Conservation (phyloP, 1,140 invertebrate species). For the Thrips palmi region DNA sequence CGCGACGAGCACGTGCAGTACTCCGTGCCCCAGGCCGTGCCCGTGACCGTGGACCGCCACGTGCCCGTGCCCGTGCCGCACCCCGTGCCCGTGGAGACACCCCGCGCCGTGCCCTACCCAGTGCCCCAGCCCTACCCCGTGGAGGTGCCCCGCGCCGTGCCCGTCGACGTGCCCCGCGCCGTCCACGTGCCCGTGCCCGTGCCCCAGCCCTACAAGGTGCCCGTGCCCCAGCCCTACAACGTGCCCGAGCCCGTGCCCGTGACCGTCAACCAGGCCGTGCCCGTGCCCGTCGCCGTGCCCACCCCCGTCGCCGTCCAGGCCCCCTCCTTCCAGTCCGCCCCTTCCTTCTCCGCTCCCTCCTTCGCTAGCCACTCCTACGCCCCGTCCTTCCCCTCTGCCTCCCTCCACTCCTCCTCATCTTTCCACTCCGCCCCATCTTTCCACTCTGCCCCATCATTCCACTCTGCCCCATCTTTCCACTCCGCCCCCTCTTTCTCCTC, state of each 20-base stretch:
- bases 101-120: constrained; percentile 18
- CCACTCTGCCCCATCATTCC: too few species aligned
- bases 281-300: constrained; percentile 5
- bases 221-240: constrained; percentile 18
- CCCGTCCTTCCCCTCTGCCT: too few species aligned
- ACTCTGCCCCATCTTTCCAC: too few species aligned
- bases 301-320: constrained; percentile 6
- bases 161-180: constrained; percentile 17
- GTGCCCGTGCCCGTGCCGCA: constrained; percentile 22
- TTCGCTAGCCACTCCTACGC: too few species aligned
- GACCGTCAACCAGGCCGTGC: constrained; percentile 5
- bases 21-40: not conserved
- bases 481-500: too few species aligned
- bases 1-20: too few species aligned
- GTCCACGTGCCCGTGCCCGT: constrained; percentile 14
- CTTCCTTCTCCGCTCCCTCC: too few species aligned
- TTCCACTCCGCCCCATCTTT: too few species aligned
- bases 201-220: constrained; percentile 16
- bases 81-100: constrained; percentile 18
- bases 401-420: too few species aligned
- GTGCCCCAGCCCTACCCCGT: constrained; percentile 18
- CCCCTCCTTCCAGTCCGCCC: too few species aligned
- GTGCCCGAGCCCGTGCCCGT: constrained; percentile 13
- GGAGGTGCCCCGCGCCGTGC: constrained; percentile 15
- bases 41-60: constrained; percentile 4